Evolutionary conservation across 2,888 invertebrate genomes (phyloP), one percentile per base, ranked within the genome.

Genomic region (Ormyrus thymus): DNA sequence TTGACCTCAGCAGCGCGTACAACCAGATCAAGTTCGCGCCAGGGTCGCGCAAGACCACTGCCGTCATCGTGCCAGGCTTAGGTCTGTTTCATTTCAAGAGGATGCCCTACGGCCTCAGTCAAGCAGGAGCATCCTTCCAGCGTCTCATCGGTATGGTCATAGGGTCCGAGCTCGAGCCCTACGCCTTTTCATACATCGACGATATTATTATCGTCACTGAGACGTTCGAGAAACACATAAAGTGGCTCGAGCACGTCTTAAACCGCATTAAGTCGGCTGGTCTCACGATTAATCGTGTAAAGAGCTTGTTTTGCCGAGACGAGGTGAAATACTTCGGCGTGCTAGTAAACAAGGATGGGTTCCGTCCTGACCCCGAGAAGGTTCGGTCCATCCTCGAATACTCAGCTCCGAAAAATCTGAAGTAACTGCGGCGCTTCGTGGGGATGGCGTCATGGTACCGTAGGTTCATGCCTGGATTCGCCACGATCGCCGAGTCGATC

Each of bases 371-470:
- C 55, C 82, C 81, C 0, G 82, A 82, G 0, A 83, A 81, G 29
- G 76, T 80, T 0, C 59, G 29, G 1, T 78, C 82, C 0, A 80
- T 84, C 0, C 7, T 80, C 0, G 72, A 84, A 1, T 83, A 83
- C 29, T 85, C 84, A 1, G n/a, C n/a, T 0, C 86, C 87, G 0
- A 74, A 15, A 1, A 84, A 66, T 8, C 46, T 84, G 2, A 82
- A 80, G 9, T 81, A 85, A 46, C 46, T 87, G 0, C 80, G 84
- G 0, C 71, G 83, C 0, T 87, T 87, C 61, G n/a, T 88, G 0
- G 88, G 87, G 0, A 76, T 87, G 76, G 81, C 81, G 0, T 83
- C 83, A 0, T 88, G 86, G 85, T 88, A 87, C 68, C 81, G 85
- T 0, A 82, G 83, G 0, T 86, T 85, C 62, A 81, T 87, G 29